These are phyloP conservation scores for Parnassius orleans DNA, from an alignment of 2,888 invertebrate genomes.

Conservation along the genomic window DNA sequence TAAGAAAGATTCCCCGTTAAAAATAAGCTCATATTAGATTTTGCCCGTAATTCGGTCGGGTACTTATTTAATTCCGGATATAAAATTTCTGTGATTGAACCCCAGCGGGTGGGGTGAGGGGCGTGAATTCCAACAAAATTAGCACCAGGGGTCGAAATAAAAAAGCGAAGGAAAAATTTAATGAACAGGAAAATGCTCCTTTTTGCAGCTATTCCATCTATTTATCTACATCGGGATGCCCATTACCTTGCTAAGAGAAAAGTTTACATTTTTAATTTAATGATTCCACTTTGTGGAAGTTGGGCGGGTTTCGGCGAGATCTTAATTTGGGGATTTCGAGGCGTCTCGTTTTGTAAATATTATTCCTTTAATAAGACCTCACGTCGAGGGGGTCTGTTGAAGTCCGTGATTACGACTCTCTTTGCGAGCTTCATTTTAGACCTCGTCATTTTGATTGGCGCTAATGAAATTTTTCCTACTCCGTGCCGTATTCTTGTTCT, in stretches of 20 bases:
- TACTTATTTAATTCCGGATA: conserved; percentile 82
- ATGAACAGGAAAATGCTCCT: conserved; percentile 83
- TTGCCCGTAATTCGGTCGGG: conserved; percentile 71
- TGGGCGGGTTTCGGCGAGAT: conserved; percentile 81
- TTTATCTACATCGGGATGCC: conserved; percentile 82
- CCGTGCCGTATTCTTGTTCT: conserved; percentile 74
- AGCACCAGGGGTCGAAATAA: conserved; percentile 82
- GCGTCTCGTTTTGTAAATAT: conserved; percentile 82
- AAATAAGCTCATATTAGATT: conserved; percentile 78
- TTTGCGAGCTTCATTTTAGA: conserved; percentile 78
- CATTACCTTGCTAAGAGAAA: conserved; percentile 83
- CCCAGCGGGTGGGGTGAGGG: conserved; percentile 77
- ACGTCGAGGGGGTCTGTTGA: conserved; percentile 77
- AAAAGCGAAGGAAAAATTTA: conserved; percentile 82
- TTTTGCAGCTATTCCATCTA: conserved; percentile 82
- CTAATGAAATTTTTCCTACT: conserved; percentile 81
- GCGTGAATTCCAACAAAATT: conserved; percentile 83
- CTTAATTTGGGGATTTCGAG: conserved; percentile 82
- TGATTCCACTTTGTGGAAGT: conserved; percentile 82
- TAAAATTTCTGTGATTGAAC: conserved; percentile 82
- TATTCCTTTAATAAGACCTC: conserved; percentile 82
- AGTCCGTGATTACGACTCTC: conserved; percentile 81
- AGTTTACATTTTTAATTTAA: conserved; percentile 83
- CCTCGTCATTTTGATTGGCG: conserved; percentile 81
- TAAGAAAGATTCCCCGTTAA: conserved; percentile 61